These are phyloP conservation scores for Gastrophryne carolinensis DNA, from an alignment of 2,797 vertebrate genomes.

Conservation along the genomic window DNA sequence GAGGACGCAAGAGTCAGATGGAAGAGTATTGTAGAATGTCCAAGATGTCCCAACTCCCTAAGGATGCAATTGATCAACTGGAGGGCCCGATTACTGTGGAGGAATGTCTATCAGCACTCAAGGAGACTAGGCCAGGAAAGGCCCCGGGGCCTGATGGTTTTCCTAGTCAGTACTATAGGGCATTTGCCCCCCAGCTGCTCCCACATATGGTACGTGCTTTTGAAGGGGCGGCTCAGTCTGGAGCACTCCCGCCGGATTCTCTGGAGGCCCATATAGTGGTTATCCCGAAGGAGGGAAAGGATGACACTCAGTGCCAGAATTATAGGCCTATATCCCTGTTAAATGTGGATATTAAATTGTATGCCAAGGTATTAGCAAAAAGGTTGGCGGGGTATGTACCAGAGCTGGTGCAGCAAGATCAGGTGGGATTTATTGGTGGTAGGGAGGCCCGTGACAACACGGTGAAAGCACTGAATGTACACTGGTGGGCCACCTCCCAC, in stretches of 20 bases:
- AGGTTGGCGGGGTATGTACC: not conserved
- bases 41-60: no score
- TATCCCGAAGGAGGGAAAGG: not conserved
- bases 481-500: no score
- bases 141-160: not conserved
- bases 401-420: not conserved
- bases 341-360: not conserved
- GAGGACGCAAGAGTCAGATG: no score
- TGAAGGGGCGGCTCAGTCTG: not conserved
- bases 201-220: not conserved
- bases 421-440: not conserved
- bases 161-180: not conserved
- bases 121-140: not conserved
- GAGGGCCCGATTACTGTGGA: not conserved
- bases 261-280: not conserved
- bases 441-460: not conserved
- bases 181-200: not conserved
- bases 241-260: not conserved
- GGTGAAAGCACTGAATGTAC: not conserved
- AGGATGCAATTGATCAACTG: no score
- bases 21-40: no score
- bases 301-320: not conserved
- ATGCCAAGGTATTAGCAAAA: not conserved
- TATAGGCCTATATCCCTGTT: not conserved
- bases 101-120: not conserved